A percentile compares a stretch with the other conserved stretches of the same genome.
Evolutionary conservation across 2,888 invertebrate genomes (phyloP).

Genomic region (Eledone cirrhosa): DNA sequence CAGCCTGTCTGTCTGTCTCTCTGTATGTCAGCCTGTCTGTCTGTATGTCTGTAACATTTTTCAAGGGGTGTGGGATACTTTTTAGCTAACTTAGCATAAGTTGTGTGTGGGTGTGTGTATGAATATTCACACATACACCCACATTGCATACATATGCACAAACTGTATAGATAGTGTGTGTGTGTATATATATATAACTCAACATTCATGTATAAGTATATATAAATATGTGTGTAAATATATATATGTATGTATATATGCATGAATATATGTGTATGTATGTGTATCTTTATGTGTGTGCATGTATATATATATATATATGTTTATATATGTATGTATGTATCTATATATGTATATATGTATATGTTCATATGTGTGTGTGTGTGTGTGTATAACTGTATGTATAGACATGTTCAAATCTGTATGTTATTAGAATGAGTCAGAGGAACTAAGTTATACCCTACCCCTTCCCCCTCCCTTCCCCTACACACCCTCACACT

Average conservation of each 20-base stretch:
- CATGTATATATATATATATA: constrained; percentile 1
- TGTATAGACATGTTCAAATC: not conserved
- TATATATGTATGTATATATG: not conserved
- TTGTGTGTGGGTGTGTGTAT: too few relatives aligned
- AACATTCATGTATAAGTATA: too few relatives aligned
- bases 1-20: too few relatives aligned
- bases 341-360: not conserved
- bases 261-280: not conserved
- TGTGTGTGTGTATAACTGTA: not conserved
- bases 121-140: too few relatives aligned
- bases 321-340: constrained; percentile 7
- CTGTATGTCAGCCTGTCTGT: too few relatives aligned
- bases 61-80: too few relatives aligned
- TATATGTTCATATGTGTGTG: not conserved
- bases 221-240: not conserved
- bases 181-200: too few relatives aligned
- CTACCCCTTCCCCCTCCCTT: not conserved
- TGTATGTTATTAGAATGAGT: not conserved
- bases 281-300: not conserved
- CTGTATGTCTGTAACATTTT: too few relatives aligned
- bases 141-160: too few relatives aligned
- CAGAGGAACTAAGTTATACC: not conserved
- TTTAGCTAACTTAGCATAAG: too few relatives aligned
- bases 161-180: too few relatives aligned
- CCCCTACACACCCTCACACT: not conserved